phyloP scores from a whole-genome alignment of 1,140 invertebrate species.

The Diorhabda carinulata region DNA sequence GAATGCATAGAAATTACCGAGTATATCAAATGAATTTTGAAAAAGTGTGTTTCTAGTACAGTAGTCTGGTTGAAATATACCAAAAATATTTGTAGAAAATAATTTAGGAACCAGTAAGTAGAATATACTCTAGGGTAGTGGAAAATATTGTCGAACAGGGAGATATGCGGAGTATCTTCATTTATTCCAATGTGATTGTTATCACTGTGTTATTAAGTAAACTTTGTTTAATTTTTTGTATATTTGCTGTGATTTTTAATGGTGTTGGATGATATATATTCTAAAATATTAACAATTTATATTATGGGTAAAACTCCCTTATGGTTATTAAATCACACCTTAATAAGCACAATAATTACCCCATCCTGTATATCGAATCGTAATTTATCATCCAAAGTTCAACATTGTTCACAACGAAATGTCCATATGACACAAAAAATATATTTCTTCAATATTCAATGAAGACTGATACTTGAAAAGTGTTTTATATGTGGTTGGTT shows the following conservation, averaged over 20 bases:
- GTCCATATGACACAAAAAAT: not conserved
- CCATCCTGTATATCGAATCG: not conserved
- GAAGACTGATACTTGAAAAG: not conserved
- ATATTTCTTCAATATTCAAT: not conserved
- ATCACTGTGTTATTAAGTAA: slow-evolving; percentile 32
- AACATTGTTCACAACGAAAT: not conserved
- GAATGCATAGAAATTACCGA: too few species aligned
- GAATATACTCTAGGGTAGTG: not conserved
- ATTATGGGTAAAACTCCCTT: slow-evolving; percentile 6
- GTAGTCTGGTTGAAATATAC: not conserved
- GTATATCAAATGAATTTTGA: too few species aligned
- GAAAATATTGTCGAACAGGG: slow-evolving; percentile 40
- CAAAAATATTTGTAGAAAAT: slow-evolving; percentile 1
- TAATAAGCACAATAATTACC: not conserved
- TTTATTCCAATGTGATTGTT: slow-evolving; percentile 35
- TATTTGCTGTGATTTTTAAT: slow-evolving; percentile 43
- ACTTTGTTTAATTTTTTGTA: slow-evolving; percentile 34
- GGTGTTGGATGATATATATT: slow-evolving; percentile 38
- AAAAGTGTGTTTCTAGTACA: too few species aligned
- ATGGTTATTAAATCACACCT: slow-evolving; percentile 19
- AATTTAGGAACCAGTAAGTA: not conserved
- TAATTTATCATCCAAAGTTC: not conserved
- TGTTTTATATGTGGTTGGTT: not conserved
- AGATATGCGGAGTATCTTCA: slow-evolving; percentile 39
- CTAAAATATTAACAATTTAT: slow-evolving; percentile 28